Base-by-base conservation (phyloP, 1,140 invertebrate species). In the Drosophila auraria region DNA sequence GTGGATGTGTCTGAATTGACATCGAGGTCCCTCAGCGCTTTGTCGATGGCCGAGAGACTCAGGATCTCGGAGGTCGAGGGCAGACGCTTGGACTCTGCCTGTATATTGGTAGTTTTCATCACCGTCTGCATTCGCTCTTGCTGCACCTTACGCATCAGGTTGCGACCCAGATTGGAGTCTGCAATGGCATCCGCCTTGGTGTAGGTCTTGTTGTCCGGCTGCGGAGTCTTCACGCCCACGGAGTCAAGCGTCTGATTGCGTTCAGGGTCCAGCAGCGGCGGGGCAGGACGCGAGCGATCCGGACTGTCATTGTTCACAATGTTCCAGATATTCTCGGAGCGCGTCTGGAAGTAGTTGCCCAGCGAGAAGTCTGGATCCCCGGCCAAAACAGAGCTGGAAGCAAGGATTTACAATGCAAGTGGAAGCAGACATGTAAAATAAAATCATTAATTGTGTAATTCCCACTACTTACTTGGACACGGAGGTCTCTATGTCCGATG, bases 311-410 rank as follows among this genome's bases (percentile, higher is more conserved):
- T 57, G 7, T 49, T 45, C 1, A 80, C 81, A 70, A 92, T 89
- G 15, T 82, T 80, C 33, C 74, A 82, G 15, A 93, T 70, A 54
- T 84, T 82, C 6, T 93, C 92, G 1, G 92, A 93, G 23, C 90
- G 87, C 47, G 74, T 75, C 40, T 90, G 81, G 12, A 93, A 93
- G 50, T 92, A 93, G 11, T 71, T 83, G 20, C 92, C 92, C 65
- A 93, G 38, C 6, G 92, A 93, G 47, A 93, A 93, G 64, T 93
- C 72, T 0, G 92, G 80, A 80, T 93, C 87, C 3, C 72, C 76
- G 0, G 70, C 79, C 58, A 90, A 71, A 12, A 91, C 45, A 0
- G 91, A 92, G 36, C 91, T 92, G 64, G 20, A 56, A 62, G 0
- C 38, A 38, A n/a, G 17, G 20, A 14, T 40, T 53, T 27, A 25